Evolutionary conservation across 2,888 invertebrate species (phyloP), one percentile per base, ranked within the genome.

Genomic region (Calliphora vomitoria): DNA sequence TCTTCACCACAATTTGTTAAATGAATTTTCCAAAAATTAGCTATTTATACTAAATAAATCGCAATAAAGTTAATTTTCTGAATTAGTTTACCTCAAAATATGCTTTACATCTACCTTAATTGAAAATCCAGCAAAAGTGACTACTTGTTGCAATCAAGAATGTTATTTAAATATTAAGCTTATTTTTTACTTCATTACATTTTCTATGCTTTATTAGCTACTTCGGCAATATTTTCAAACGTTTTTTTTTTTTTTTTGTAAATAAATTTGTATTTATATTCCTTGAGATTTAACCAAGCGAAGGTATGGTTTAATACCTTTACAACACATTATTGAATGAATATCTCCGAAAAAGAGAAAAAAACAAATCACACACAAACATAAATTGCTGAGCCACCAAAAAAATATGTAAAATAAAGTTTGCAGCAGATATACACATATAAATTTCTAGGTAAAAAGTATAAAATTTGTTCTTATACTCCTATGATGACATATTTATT

Each of bases 401-500:
- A 55, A 66, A 50, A 66, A 5, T 18, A 80, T 25, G 10, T 38
- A 20, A 35, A 35, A 35, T 35, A 35, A 60, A 80, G 38, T 20
- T 71, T 71, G 41, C 53, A 35, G 44, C 11, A 15, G 44, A 64
- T 53, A 55, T 55, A 20, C 4, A 58, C 15, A 74, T 3, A 58
- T 20, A 74, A 66, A 47, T 35, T 53, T 31, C 3, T 62, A 55
- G 53, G 31, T 18, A 74, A 81, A 62, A 64, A 18, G 10, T 18
- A 53, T 53, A 76, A 47, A 35, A 20, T 62, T 50, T 66, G 15
- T 20, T 44, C 11, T 25, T 41, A 64, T 50, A 64, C 81, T 69
- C 31, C 50, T 58, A 18, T 50, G 58, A 82, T 69, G 60, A 74
- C 82, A 82, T 82, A 82, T 82, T 68, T 75, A 76, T 83, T 62